Percentiles rank a stretch among this genome's conserved stretches.
Evolutionary conservation across 2,888 invertebrate species (phyloP).

Genomic region (Spodoptera exigua): DNA sequence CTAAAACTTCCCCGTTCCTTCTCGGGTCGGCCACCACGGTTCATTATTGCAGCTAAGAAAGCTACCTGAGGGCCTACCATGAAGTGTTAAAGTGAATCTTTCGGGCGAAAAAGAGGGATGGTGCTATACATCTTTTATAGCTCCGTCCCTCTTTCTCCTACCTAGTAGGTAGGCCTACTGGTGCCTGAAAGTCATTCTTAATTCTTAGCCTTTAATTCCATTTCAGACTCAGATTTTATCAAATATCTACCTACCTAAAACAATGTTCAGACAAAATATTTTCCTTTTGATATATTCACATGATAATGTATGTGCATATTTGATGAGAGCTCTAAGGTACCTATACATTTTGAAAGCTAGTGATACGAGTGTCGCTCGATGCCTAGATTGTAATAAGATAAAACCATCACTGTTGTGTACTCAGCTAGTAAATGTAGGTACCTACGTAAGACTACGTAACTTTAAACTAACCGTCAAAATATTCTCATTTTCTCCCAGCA

Average conservation of each 20-base stretch:
- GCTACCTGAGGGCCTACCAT: too few relatives aligned
- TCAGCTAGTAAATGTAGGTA: constrained; percentile 6
- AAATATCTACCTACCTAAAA: too few relatives aligned
- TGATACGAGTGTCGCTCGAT: not conserved
- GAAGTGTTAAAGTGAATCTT: too few relatives aligned
- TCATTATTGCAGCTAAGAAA: too few relatives aligned
- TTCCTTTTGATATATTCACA: constrained; percentile 12
- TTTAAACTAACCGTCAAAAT: constrained; percentile 16
- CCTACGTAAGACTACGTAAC: not conserved
- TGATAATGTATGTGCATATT: constrained; percentile 23
- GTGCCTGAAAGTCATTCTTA: too few relatives aligned
- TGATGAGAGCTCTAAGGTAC: constrained; percentile 3
- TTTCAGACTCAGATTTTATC: not conserved
- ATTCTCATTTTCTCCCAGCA: constrained; percentile 30
- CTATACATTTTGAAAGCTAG: constrained; percentile 6
- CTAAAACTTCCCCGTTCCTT: too few relatives aligned
- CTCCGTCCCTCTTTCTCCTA: too few relatives aligned
- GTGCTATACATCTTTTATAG: too few relatives aligned
- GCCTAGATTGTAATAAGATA: constrained; percentile 2
- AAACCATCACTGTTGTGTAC: constrained; percentile 6
- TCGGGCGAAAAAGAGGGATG: too few relatives aligned
- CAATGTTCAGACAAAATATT: not conserved
- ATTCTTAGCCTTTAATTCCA: too few relatives aligned
- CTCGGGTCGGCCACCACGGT: too few relatives aligned
- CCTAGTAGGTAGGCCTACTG: too few relatives aligned